phyloP scores from a whole-genome alignment of 2,888 invertebrate genomes.

The Leptopilina syphax region DNA sequence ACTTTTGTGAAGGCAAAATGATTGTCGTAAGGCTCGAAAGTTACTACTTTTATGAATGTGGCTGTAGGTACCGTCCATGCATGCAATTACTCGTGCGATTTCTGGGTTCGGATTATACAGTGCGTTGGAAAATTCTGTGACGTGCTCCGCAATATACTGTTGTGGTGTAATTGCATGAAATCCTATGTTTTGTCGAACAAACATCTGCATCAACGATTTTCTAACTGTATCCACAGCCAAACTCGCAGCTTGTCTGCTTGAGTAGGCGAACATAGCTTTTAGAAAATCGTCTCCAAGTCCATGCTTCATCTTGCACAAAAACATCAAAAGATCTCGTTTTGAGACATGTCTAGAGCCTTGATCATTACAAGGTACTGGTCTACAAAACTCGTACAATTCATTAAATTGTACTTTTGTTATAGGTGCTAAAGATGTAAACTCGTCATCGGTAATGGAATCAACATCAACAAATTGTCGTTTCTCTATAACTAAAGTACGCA shows the following conservation, averaged over 20 bases:
- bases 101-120: conserved; percentile 42
- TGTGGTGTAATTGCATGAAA: conserved; percentile 48
- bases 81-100: conserved; percentile 39
- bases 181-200: conserved; percentile 51
- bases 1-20: conserved; percentile 43
- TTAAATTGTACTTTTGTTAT: too few relatives aligned
- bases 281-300: conserved; percentile 45
- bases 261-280: conserved; percentile 40
- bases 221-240: conserved; percentile 7
- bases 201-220: conserved; percentile 47
- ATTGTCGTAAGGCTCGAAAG: conserved; percentile 37
- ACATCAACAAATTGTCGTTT: conserved; percentile 21
- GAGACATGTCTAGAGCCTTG: conserved; percentile 39
- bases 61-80: conserved; percentile 41
- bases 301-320: conserved; percentile 46
- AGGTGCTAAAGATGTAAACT: background rate
- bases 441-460: conserved; percentile 23
- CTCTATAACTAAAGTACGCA: conserved; percentile 17
- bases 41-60: conserved; percentile 43
- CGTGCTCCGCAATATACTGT: conserved; percentile 44
- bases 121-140: conserved; percentile 42
- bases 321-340: conserved; percentile 44
- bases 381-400: conserved; percentile 15
- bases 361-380: conserved; percentile 34
- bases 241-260: conserved; percentile 44